Evolutionary conservation across 2,113 vertebrate genomes (phyloP).

Genomic region (Phrynocephalus versicolor): DNA sequence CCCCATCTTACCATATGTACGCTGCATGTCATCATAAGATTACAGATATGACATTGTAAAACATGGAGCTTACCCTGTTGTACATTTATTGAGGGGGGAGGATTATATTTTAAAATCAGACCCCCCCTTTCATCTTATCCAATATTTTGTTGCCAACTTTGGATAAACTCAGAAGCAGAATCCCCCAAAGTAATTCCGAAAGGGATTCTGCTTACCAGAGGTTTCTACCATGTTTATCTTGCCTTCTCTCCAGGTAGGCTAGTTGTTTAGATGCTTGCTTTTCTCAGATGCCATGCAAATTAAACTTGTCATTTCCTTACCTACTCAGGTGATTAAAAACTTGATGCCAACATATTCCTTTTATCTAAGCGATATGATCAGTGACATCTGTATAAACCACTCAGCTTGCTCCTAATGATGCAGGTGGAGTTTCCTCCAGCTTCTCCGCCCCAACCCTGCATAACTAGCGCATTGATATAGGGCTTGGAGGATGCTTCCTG

Average conservation of each 20-base stretch:
- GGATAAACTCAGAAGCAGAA: neutral
- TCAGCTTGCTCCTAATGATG: neutral
- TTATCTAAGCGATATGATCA: conserved; percentile 34
- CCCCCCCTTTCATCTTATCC: neutral
- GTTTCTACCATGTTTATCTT: neutral
- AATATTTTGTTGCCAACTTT: neutral
- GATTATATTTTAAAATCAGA: neutral
- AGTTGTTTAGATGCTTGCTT: conserved; percentile 33
- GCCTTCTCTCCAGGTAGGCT: conserved; percentile 37
- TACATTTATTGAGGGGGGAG: conserved; percentile 37
- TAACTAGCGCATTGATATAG: conserved; percentile 31
- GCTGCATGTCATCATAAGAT: neutral
- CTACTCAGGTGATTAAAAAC: conserved; percentile 50
- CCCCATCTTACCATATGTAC: neutral
- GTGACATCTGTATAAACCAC: conserved; percentile 45
- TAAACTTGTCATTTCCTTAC: conserved; percentile 56
- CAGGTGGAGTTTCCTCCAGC: no score
- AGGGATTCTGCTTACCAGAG: no score
- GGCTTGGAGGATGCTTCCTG: neutral
- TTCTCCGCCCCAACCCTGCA: neutral
- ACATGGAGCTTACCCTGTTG: conserved; percentile 63
- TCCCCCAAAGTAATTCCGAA: no score
- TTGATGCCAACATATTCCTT: conserved; percentile 52
- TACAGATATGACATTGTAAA: conserved; percentile 48
- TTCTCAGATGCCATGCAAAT: conserved; percentile 55